phyloP scores from a whole-genome alignment of 2,113 vertebrate genomes.

The Hemiprocne comata region DNA sequence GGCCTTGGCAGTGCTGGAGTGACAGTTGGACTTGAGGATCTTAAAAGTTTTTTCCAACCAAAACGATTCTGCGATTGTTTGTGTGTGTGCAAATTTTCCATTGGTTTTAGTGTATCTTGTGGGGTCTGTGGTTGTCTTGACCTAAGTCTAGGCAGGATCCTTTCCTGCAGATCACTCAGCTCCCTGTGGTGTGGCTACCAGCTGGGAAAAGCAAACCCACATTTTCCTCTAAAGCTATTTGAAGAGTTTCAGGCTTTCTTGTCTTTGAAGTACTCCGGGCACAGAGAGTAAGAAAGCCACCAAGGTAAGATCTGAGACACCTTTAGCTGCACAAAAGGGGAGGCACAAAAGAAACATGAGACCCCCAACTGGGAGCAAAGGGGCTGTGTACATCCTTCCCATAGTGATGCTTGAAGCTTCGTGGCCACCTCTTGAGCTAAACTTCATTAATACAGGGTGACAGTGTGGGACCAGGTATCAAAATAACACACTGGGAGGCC shows the following conservation, averaged over 20 bases:
- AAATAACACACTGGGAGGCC: no score
- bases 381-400: background rate
- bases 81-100: background rate
- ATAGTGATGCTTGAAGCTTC: background rate
- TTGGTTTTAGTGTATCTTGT: fast-evolving
- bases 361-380: no score
- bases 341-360: background rate
- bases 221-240: background rate
- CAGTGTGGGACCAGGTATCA: background rate
- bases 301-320: fast-evolving
- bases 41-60: no score
- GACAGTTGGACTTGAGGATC: no score
- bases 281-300: fast-evolving
- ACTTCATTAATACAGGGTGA: fast-evolving
- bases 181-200: background rate
- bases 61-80: no score
- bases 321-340: background rate
- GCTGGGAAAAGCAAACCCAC: background rate
- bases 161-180: background rate
- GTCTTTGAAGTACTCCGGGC: fast-evolving
- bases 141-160: fast-evolving
- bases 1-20: no score
- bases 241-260: background rate
- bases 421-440: background rate
- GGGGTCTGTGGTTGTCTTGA: background rate